Conservation (phyloP, 2,888 invertebrate genomes). For the Mayetiola destructor region DNA sequence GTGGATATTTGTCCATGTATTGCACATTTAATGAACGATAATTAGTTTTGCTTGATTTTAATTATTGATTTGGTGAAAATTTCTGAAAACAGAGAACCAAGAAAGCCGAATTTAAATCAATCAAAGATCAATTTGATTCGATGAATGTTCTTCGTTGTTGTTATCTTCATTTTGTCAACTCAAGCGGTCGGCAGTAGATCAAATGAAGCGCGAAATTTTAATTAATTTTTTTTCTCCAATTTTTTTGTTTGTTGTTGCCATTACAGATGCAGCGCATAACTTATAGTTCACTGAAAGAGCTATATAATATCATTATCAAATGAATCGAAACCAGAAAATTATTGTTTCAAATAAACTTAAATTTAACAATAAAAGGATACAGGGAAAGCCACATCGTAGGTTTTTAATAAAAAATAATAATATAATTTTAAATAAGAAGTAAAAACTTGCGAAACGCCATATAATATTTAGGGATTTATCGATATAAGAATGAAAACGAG, state of each 20-base stretch:
- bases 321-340: background rate
- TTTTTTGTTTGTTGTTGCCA: no score
- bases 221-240: background rate
- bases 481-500: background rate
- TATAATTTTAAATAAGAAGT: background rate
- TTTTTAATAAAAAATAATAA: constrained; percentile 9
- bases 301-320: constrained; percentile 1
- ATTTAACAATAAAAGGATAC: constrained; percentile 7
- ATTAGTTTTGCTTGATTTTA: constrained; percentile 13
- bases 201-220: background rate
- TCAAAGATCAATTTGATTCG: background rate
- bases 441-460: background rate
- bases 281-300: background rate
- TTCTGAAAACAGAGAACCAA: background rate
- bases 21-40: constrained; percentile 10
- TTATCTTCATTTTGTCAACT: background rate
- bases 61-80: constrained; percentile 9
- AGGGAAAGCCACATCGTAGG: constrained; percentile 9
- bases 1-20: background rate
- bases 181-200: no score
- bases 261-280: constrained; percentile 4
- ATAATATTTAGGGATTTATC: no score
- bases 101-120: background rate
- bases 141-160: background rate
- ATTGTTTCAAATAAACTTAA: background rate